Evolutionary conservation across 2,797 vertebrate species (phyloP).

Genomic region (Etheostoma perlongum): DNA sequence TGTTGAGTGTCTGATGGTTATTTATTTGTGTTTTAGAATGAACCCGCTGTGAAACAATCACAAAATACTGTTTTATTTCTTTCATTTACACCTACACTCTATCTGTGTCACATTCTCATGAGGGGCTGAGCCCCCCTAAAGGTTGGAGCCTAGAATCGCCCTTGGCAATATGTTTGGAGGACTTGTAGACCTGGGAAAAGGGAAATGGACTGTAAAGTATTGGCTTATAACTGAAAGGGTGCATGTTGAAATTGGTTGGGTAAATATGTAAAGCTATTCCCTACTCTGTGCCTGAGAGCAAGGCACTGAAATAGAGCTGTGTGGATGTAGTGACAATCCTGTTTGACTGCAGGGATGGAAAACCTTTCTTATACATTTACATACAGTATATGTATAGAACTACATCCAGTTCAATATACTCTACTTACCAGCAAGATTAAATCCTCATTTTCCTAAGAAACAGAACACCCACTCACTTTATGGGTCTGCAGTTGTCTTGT

Average conservation of each 20-base stretch:
- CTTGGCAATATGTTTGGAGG: too few relatives aligned
- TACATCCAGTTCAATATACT: slow-evolving; percentile 13
- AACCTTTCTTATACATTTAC: background rate
- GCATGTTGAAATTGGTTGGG: background rate
- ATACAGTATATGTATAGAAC: background rate
- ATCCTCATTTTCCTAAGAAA: slow-evolving; percentile 38
- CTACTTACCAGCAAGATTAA: slow-evolving; percentile 13
- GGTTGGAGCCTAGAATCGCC: too few relatives aligned
- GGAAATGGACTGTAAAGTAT: background rate
- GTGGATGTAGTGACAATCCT: background rate
- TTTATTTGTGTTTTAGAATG: too few relatives aligned
- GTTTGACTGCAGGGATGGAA: background rate
- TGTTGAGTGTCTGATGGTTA: too few relatives aligned
- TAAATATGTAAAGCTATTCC: slow-evolving; percentile 3
- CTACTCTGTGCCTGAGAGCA: background rate
- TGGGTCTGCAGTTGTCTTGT: slow-evolving; percentile 64
- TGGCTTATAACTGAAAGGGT: background rate
- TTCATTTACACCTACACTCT: too few relatives aligned
- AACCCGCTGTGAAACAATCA: too few relatives aligned
- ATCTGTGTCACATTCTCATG: too few relatives aligned
- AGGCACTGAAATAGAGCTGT: background rate
- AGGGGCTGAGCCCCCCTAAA: too few relatives aligned
- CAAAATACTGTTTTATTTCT: too few relatives aligned
- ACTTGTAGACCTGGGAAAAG: background rate
- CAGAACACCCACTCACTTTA: slow-evolving; percentile 54